phyloP scores from a whole-genome alignment of 2,113 vertebrate species.

The Desmodus rotundus region DNA sequence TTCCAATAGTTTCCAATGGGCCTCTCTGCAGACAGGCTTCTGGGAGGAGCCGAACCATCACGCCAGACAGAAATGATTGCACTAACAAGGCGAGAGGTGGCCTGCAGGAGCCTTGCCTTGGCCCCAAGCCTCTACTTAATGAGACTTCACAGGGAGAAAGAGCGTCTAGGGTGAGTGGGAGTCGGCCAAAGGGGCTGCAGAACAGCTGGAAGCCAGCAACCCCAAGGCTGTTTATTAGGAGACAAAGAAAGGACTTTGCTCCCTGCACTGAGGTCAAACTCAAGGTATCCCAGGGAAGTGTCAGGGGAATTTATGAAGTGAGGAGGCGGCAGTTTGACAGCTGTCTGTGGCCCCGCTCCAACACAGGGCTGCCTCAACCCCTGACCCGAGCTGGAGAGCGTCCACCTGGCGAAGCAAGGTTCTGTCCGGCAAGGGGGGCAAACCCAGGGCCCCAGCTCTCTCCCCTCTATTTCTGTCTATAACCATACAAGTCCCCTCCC shows the following conservation, averaged over 20 bases:
- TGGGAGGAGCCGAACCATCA: constrained; percentile 42
- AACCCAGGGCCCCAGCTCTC: neutral
- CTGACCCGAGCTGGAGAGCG: neutral
- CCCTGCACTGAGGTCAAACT: constrained; percentile 68
- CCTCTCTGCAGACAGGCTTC: constrained; percentile 16
- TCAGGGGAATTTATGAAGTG: constrained; percentile 69
- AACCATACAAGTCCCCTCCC: accelerated
- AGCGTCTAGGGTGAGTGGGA: constrained; percentile 15
- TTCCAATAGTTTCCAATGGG: neutral
- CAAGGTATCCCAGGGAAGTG: constrained; percentile 67
- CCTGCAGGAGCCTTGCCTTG: constrained; percentile 2
- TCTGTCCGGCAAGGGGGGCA: neutral
- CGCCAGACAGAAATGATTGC: constrained; percentile 64
- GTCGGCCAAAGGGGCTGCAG: neutral
- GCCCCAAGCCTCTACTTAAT: constrained; percentile 69
- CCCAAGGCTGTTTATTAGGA: constrained; percentile 67
- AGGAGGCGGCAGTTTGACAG: constrained; percentile 53
- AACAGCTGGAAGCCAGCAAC: constrained; percentile 65
- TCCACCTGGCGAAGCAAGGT: neutral
- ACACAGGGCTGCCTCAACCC: neutral
- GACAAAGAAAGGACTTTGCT: constrained; percentile 73
- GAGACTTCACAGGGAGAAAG: constrained; percentile 70
- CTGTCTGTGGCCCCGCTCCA: neutral
- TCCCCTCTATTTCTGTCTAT: neutral
- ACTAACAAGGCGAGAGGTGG: constrained; percentile 70